These are phyloP conservation scores for Alloscopus bannaensis DNA, from an alignment of 2,888 invertebrate species.

Conservation along the genomic window DNA sequence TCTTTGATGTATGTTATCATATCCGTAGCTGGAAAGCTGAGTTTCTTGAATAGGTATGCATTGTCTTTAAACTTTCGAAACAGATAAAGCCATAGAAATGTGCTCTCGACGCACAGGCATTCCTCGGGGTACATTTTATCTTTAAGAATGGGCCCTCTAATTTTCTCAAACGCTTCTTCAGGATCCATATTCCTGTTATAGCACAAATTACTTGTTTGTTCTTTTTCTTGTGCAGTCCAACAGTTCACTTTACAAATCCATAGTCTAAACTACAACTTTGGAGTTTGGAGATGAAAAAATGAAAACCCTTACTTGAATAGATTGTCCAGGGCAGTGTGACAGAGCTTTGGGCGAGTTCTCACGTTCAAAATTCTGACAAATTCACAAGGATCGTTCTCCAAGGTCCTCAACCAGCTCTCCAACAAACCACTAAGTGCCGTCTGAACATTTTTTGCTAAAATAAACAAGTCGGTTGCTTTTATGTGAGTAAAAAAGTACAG, in stretches of 20 bases:
- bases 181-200: constrained; percentile 17
- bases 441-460: constrained; percentile 32
- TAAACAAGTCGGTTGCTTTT: not conserved
- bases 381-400: constrained; percentile 40
- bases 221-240: not conserved
- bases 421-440: constrained; percentile 19
- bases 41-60: constrained; percentile 23
- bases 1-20: constrained; percentile 55
- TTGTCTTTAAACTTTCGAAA: constrained; percentile 41
- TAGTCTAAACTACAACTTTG: constrained; percentile 4
- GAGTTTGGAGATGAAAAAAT: not conserved
- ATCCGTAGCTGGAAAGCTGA: constrained; percentile 17
- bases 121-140: constrained; percentile 45
- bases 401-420: constrained; percentile 25
- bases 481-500: not conserved
- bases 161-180: constrained; percentile 49
- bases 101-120: constrained; percentile 37
- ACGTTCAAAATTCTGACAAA: constrained; percentile 46
- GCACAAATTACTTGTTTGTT: not conserved
- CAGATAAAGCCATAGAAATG: constrained; percentile 47
- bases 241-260: not conserved
- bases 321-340: constrained; percentile 19
- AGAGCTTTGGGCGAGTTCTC: constrained; percentile 25
- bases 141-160: constrained; percentile 16
- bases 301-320: constrained; percentile 34